Conservation (phyloP, 2,797 vertebrate genomes). For the Heliangelus exortis region DNA sequence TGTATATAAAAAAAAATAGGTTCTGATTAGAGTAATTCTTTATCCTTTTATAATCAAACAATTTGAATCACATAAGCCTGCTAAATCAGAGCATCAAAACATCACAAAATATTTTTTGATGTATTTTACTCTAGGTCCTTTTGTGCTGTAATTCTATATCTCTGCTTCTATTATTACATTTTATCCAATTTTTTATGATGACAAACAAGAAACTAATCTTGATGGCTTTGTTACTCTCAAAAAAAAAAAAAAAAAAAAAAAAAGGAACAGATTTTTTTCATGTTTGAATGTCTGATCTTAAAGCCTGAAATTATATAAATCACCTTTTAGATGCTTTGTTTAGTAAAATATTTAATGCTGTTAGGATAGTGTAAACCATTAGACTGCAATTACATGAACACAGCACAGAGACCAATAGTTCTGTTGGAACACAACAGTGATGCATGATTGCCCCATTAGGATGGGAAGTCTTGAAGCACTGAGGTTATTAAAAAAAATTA, state of each 20-base stretch:
- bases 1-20: not conserved
- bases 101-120: not conserved
- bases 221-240: conserved; percentile 5
- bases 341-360: conserved; percentile 79
- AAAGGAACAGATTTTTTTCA: not conserved
- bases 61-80: not conserved
- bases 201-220: conserved; percentile 10
- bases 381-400: conserved; percentile 72
- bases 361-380: conserved; percentile 73
- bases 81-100: not conserved
- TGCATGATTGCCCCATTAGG: conserved; percentile 75
- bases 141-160: not conserved
- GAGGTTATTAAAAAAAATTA: conserved; percentile 77
- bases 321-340: conserved; percentile 71
- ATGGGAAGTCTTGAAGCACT: conserved; percentile 63
- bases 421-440: conserved; percentile 67
- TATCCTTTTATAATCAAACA: not conserved
- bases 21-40: not conserved
- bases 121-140: not conserved
- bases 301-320: conserved; percentile 69
- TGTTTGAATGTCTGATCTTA: conserved; percentile 38
- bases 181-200: not conserved
- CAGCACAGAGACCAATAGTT: conserved; percentile 69
- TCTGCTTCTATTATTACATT: not conserved
- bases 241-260: conserved; percentile 5